A percentile compares a stretch with the other conserved stretches of the same genome.
Evolutionary conservation across 2,113 vertebrate genomes (phyloP).

Genomic region (Tragelaphus buxtoni): DNA sequence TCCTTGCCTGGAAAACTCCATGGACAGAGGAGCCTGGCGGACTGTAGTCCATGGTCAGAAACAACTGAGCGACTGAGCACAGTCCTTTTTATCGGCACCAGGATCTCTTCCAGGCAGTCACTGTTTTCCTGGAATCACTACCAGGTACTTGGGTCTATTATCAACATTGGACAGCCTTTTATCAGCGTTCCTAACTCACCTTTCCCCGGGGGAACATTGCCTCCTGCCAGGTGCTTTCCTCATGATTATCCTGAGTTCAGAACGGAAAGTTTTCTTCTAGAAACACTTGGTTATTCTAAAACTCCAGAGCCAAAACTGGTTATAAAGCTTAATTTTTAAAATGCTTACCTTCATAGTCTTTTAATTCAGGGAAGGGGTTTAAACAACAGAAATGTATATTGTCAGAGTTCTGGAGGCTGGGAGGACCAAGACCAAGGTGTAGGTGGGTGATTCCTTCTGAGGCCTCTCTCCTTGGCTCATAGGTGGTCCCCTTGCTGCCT

Average conservation of each 20-base stretch:
- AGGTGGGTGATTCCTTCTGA: neutral
- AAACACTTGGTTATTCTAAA: neutral
- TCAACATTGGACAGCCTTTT: neutral
- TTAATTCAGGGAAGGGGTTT: neutral
- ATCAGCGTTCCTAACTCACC: neutral
- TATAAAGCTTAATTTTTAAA: neutral
- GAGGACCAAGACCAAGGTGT: neutral
- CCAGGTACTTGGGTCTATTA: neutral
- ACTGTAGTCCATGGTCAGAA: neutral
- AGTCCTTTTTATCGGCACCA: neutral
- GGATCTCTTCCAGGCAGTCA: neutral
- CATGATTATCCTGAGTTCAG: neutral
- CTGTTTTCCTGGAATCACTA: neutral
- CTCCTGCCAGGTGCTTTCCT: neutral
- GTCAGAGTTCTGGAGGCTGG: neutral
- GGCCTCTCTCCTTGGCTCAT: neutral
- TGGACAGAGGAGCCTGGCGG: neutral
- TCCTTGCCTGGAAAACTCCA: neutral
- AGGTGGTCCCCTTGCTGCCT: neutral
- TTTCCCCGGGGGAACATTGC: neutral
- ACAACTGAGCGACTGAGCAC: neutral
- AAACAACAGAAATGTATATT: neutral
- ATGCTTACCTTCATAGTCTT: neutral
- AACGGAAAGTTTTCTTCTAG: neutral
- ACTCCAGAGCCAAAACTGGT: neutral